Evolutionary conservation across 1,140 invertebrate species (phyloP), one percentile per base, ranked within the genome.

Genomic region (Planococcus citri): DNA sequence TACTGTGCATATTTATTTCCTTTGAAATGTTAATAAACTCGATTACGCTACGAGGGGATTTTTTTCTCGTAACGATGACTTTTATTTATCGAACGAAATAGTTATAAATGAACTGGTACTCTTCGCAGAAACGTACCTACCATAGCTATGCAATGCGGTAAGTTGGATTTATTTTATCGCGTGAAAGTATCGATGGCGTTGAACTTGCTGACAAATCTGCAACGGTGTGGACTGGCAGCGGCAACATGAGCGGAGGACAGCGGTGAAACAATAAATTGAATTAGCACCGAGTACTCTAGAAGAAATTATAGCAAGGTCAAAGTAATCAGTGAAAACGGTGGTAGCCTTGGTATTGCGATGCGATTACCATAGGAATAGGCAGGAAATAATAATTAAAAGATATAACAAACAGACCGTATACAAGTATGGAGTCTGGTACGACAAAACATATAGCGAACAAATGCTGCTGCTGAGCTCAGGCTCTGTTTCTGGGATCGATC

Each of bases 321-420:
- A 51, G 41, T 51, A 51, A 51, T 51, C 41, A 51, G 41, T 51
- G 41, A 51, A 51, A 51, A 51, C 17, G 41, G 17, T 51, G n/a
- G 41, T 51, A 51, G 17, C 41, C 41, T 51, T 51, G 41, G 41
- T 51, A 20, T 20, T 3, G 41, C 41, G 41, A 51, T 51, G 41
- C 41, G 41, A 51, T 51, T 51, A 51, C 17, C 41, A 51, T 51
- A 20, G 41, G 17, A 51, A 51, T 51, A 20, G 41, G 41, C 10
- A 51, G 41, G 41, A 51, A 51, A 51, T 51, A 51, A 20, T 51
- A 51, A 51, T 51, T 51, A 51, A 33, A 51, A 51, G 41, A 51
- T 51, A 51, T 51, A 51, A 51, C 41, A 51, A 51, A 51, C 41
- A 51, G 41, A 51, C 41, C 41, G 41, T 51, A n/a, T 51, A n/a